Percentiles rank a stretch among this genome's conserved stretches.
Conservation (phyloP, 2,113 vertebrate species). For the Campylorhamphus procurvoides region DNA sequence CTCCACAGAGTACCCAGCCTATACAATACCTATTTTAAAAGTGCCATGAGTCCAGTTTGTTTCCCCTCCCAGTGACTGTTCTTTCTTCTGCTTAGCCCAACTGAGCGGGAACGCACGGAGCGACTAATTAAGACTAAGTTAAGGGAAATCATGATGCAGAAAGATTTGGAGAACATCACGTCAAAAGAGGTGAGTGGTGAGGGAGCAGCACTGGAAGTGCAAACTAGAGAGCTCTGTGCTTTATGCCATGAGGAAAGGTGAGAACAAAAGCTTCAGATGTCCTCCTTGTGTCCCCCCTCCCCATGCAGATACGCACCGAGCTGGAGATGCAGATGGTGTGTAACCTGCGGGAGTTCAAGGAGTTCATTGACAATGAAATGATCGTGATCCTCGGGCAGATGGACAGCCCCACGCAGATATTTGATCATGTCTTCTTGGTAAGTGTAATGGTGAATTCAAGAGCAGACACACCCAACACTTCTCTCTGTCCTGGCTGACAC, state of each 20-base stretch:
- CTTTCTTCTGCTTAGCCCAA: slow-evolving; percentile 81
- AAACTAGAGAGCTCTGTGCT: not conserved
- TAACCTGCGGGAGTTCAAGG: slow-evolving; percentile 95
- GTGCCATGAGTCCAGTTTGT: not conserved
- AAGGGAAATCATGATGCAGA: slow-evolving; percentile 99
- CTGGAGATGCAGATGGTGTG: slow-evolving; percentile 99
- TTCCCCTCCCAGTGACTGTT: slow-evolving; percentile 8
- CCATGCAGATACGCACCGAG: slow-evolving; percentile 90
- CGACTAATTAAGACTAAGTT: slow-evolving; percentile 92
- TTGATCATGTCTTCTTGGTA: slow-evolving; percentile 96
- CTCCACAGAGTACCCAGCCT: not conserved
- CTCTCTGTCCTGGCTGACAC: not conserved
- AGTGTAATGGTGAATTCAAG: slow-evolving; percentile 37
- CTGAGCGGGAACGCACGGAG: slow-evolving; percentile 93
- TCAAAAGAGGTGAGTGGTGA: slow-evolving; percentile 89
- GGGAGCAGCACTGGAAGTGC: not conserved
- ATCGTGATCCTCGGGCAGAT: slow-evolving; percentile 97
- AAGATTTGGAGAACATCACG: slow-evolving; percentile 96
- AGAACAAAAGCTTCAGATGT: not conserved
- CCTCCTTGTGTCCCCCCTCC: not conserved
- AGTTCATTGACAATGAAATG: slow-evolving; percentile 99
- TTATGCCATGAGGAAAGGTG: not conserved
- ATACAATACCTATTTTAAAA: not conserved
- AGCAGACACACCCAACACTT: not conserved
- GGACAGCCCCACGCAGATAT: slow-evolving; percentile 97